These are phyloP conservation scores for Sturnira hondurensis DNA, from an alignment of 2,113 vertebrate genomes.

Conservation along the genomic window DNA sequence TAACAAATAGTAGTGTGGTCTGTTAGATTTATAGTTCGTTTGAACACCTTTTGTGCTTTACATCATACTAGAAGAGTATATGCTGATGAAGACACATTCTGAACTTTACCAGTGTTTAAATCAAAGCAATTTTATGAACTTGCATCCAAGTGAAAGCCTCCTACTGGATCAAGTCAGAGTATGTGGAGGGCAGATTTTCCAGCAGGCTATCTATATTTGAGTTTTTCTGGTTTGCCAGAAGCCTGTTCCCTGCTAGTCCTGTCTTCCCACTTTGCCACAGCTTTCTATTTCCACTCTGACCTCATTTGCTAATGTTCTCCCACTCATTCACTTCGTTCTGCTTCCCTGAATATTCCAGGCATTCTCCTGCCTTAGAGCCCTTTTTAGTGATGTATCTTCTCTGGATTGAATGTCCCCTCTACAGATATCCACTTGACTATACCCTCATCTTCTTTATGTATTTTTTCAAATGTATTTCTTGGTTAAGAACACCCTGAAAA, in stretches of 20 bases:
- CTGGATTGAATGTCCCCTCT: background rate
- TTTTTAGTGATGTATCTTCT: background rate
- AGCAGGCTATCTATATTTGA: background rate
- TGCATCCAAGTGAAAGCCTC: background rate
- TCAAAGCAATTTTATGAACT: background rate
- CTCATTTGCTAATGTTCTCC: background rate
- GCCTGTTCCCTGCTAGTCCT: background rate
- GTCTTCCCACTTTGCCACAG: background rate
- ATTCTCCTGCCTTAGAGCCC: background rate
- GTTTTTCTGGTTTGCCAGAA: background rate
- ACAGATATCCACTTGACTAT: background rate
- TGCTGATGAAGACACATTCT: background rate
- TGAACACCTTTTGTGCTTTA: background rate
- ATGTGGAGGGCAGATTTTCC: background rate
- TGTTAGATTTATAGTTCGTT: background rate
- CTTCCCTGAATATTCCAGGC: background rate
- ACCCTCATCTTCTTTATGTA: background rate
- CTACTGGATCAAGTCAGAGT: background rate
- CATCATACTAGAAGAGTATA: background rate
- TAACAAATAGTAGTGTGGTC: background rate
- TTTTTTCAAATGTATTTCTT: background rate
- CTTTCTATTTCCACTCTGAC: background rate
- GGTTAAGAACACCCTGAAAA: background rate
- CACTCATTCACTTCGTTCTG: background rate
- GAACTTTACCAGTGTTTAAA: background rate